These are phyloP conservation scores for Diabrotica undecimpunctata DNA, from an alignment of 1,140 invertebrate species.

Conservation along the genomic window DNA sequence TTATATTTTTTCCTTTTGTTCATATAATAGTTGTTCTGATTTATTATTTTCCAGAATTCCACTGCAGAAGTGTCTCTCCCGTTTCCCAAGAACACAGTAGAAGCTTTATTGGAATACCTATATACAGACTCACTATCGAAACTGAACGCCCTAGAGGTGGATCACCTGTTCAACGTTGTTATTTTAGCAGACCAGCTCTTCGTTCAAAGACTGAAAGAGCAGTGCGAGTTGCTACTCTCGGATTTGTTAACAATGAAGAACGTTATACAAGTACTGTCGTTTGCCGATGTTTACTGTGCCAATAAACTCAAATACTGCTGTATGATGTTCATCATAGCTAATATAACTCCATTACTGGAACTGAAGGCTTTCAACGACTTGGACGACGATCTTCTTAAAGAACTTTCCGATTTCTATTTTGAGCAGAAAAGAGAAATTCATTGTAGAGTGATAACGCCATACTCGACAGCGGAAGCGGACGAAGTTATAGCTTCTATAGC, in stretches of 20 bases:
- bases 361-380: conserved; percentile 56
- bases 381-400: conserved; percentile 55
- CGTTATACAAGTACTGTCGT: conserved; percentile 63
- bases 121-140: conserved; percentile 61
- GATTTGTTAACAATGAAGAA: conserved; percentile 65
- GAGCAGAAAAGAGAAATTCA: conserved; percentile 50
- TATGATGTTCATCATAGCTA: conserved; percentile 68
- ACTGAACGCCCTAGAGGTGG: conserved; percentile 55
- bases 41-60: conserved; percentile 31
- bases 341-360: conserved; percentile 66
- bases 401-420: conserved; percentile 61
- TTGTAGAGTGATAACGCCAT: conserved; percentile 61
- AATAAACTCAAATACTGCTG: conserved; percentile 61
- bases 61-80: conserved; percentile 33
- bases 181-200: conserved; percentile 69
- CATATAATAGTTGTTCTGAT: not conserved
- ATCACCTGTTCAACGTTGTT: conserved; percentile 62
- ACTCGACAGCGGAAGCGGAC: conserved; percentile 54
- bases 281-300: conserved; percentile 66
- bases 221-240: conserved; percentile 62
- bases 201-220: conserved; percentile 59
- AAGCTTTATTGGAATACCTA: conserved; percentile 62
- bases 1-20: no score
- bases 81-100: conserved; percentile 46
- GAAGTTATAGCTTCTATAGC: conserved; percentile 52